These are phyloP conservation scores for Drosophila mulleri DNA, from an alignment of 2,888 invertebrate species.

Conservation along the genomic window DNA sequence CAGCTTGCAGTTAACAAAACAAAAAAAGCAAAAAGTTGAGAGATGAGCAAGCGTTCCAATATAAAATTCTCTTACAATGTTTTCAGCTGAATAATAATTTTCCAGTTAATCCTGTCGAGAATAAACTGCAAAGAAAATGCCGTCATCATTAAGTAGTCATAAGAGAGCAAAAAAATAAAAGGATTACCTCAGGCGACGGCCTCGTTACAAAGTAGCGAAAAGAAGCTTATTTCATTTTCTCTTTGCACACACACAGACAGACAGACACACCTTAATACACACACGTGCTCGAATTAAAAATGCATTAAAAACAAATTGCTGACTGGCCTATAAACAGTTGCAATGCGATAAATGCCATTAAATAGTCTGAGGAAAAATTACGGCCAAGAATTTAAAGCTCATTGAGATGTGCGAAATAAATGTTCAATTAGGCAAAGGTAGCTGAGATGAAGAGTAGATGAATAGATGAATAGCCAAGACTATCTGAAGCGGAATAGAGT, in stretches of 20 bases:
- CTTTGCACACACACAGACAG: slow-evolving; percentile 17
- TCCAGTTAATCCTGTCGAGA: slow-evolving; percentile 31
- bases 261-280: background rate
- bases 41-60: slow-evolving; percentile 1
- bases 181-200: slow-evolving; percentile 25
- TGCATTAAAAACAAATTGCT: slow-evolving; percentile 54
- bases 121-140: slow-evolving; percentile 39
- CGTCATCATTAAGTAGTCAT: slow-evolving; percentile 29
- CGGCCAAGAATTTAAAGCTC: slow-evolving; percentile 7
- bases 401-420: background rate
- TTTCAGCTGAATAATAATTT: slow-evolving; percentile 30
- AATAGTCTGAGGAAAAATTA: slow-evolving; percentile 9
- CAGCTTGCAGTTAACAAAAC: background rate
- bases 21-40: background rate
- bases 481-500: too few relatives aligned
- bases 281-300: slow-evolving; percentile 38
- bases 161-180: slow-evolving; percentile 19
- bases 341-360: slow-evolving; percentile 17
- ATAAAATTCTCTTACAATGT: slow-evolving; percentile 29
- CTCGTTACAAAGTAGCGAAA: slow-evolving; percentile 31
- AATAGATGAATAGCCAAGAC: too few relatives aligned
- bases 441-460: too few relatives aligned
- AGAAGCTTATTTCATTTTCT: slow-evolving; percentile 45
- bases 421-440: too few relatives aligned
- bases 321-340: slow-evolving; percentile 26